Evolutionary conservation across 1,140 invertebrate species (phyloP).

Genomic region (Micrasema longulum): DNA sequence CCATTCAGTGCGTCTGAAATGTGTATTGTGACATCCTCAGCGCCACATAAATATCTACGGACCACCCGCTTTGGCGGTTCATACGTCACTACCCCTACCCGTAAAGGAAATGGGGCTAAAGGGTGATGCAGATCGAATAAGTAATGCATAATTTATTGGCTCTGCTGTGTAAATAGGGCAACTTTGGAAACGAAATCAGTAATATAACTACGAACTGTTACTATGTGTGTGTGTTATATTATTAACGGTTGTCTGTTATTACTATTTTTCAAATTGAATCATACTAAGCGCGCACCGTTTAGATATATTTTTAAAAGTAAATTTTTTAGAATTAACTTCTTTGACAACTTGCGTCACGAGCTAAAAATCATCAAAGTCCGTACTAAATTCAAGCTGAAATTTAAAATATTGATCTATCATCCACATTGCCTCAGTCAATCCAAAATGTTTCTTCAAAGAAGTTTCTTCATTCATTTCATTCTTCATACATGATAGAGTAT

Average conservation of each 20-base stretch:
- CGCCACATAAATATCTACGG: conserved; percentile 21
- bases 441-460: too few species aligned
- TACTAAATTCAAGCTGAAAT: too few species aligned
- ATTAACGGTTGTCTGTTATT: background rate
- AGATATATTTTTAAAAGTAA: background rate
- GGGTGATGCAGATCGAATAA: conserved; percentile 23
- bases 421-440: too few species aligned
- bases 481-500: too few species aligned
- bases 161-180: background rate
- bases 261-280: background rate
- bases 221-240: background rate
- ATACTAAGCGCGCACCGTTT: background rate
- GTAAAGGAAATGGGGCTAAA: background rate
- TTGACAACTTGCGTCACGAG: too few species aligned
- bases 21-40: too few species aligned
- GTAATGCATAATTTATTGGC: background rate
- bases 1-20: too few species aligned
- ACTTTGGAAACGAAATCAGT: background rate
- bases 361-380: too few species aligned
- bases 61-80: background rate
- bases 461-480: too few species aligned
- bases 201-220: background rate
- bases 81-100: background rate
- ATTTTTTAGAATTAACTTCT: too few species aligned
- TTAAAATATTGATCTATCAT: too few species aligned